Conservation (phyloP, 1,140 invertebrate species). For the Kradibia gibbosae region DNA sequence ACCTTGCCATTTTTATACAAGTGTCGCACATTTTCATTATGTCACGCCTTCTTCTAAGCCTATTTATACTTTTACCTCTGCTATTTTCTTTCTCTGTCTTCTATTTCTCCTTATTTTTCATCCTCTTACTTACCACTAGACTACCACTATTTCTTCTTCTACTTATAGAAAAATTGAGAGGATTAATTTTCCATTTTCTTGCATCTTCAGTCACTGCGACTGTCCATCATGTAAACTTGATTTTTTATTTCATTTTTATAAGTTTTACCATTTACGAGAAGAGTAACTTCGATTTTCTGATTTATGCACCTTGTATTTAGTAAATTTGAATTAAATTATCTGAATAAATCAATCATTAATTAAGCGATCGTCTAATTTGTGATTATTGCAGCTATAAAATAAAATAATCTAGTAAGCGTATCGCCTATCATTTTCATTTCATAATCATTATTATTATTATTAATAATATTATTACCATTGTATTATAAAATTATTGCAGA, state of each 20-base stretch:
- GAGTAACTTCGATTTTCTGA: not conserved
- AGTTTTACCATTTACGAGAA: not conserved
- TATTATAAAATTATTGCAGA: no score
- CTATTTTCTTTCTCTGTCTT: not conserved
- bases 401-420: not conserved
- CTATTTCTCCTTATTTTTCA: not conserved
- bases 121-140: not conserved
- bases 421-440: not conserved
- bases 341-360: not conserved
- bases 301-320: not conserved
- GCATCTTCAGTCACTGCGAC: not conserved
- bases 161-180: conserved; percentile 19
- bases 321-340: not conserved
- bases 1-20: conserved; percentile 19
- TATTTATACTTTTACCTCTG: no score
- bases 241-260: conserved; percentile 24
- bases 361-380: not conserved
- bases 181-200: conserved; percentile 29
- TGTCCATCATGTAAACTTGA: conserved; percentile 13
- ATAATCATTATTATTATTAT: no score
- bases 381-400: not conserved
- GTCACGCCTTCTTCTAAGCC: not conserved
- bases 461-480: no score
- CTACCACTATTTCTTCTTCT: not conserved
- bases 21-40: conserved; percentile 20